Base-by-base conservation (phyloP, 2,888 invertebrate genomes). In the Schrankia costaestrigalis region DNA sequence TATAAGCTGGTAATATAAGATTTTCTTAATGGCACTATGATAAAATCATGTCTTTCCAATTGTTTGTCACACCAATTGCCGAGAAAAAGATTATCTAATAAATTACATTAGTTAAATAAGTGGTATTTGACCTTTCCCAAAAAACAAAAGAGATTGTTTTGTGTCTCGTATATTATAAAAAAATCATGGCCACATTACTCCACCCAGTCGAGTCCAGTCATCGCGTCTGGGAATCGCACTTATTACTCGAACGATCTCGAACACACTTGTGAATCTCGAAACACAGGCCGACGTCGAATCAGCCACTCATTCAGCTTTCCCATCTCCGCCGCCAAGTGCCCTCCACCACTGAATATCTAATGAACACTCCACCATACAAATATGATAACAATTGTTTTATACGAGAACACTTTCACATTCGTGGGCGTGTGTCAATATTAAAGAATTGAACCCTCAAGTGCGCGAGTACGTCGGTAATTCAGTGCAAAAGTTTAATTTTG, bases 141-240 rank as follows among this genome's bases (percentile, higher is more conserved):
- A n/a, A n/a, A n/a, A n/a, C n/a, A 11, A 11, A 11, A 24, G 2
- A 10, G 9, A 5, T 17, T 17, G 4, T 17, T 17, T 5, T 17
- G 4, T 17, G 4, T 17, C 4, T 17, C 7, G 7, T 21, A 5
- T 3, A 23, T 22, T 13, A n/a, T 30, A 2, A 19, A 8, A 2
- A 12, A 29, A 26, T 13, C 11, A 35, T 58, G 35, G 70, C 39
- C 53, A 60, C 60, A 31, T 9, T 47, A 61, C 26, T 11, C 19
- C 26, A 41, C 38, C 23, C 48, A 36, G 57, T 46, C 46, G 33
- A 50, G 71, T 50, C 72, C 62, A 76, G 80, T 80, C 78, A 79
- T 73, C 57, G 48, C 46, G 72, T 63, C 66, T 81, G 81, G 78
- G 79, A 81, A 81, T 73, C 65, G 64, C 71, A 69, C 63, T 71